Conservation (phyloP, 2,888 invertebrate genomes). For the Esperia sulphurella region DNA sequence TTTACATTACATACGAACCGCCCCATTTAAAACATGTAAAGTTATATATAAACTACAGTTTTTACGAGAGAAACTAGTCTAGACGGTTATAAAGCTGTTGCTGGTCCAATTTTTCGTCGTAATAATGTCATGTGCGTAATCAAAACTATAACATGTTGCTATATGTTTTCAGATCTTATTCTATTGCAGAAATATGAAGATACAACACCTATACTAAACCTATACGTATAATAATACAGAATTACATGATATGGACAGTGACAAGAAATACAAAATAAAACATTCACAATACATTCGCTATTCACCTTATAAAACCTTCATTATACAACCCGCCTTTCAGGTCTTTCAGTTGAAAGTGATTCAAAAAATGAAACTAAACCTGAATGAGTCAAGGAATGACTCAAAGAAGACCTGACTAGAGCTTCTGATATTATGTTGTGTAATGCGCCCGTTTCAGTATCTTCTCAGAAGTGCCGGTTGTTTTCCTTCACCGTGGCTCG, state of each 20-base stretch:
- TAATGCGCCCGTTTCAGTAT: not conserved
- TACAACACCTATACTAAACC: too few species aligned
- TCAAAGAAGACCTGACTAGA: not conserved
- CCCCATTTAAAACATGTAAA: constrained; percentile 29
- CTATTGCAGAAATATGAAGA: too few species aligned
- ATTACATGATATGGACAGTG: too few species aligned
- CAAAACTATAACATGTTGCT: not conserved
- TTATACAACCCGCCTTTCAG: too few species aligned
- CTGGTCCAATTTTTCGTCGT: constrained; percentile 1
- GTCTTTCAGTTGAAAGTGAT: too few species aligned
- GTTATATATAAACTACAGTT: constrained; percentile 25
- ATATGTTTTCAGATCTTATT: not conserved
- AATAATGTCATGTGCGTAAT: not conserved
- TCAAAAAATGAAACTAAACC: too few species aligned
- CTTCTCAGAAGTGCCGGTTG: not conserved
- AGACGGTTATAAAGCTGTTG: not conserved
- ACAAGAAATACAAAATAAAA: too few species aligned
- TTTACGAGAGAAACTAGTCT: constrained; percentile 12
- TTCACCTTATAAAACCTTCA: too few species aligned
- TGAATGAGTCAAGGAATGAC: not conserved
- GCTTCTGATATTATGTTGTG: not conserved
- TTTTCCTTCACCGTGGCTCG: constrained; percentile 3
- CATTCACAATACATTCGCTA: too few species aligned
- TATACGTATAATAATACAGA: too few species aligned
- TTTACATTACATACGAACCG: constrained; percentile 45